Evolutionary conservation across 2,888 invertebrate species (phyloP).

Genomic region (Mantis religiosa): DNA sequence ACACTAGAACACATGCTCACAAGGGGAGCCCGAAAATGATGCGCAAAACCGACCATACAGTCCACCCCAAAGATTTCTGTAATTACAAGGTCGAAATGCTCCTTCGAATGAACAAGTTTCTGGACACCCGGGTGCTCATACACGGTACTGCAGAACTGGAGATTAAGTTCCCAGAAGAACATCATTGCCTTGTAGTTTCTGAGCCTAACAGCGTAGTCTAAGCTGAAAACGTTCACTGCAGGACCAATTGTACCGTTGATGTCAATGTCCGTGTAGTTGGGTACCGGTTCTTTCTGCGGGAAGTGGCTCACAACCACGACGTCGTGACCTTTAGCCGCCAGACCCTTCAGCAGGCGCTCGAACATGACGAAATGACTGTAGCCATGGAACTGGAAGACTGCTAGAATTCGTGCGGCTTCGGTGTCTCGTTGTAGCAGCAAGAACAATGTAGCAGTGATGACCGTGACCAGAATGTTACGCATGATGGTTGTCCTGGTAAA

Average conservation of each 20-base stretch:
- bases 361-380: slow-evolving; percentile 50
- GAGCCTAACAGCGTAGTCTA: background rate
- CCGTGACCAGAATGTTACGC: background rate
- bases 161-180: slow-evolving; percentile 15
- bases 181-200: background rate
- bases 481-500: background rate
- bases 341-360: slow-evolving; percentile 47
- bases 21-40: slow-evolving; percentile 31
- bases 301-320: slow-evolving; percentile 50
- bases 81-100: slow-evolving; percentile 33
- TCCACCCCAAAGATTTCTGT: slow-evolving; percentile 35
- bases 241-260: slow-evolving; percentile 10
- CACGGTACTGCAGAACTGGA: slow-evolving; percentile 6
- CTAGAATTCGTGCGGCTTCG: slow-evolving; percentile 43
- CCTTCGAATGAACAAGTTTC: slow-evolving; percentile 3
- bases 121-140: slow-evolving; percentile 13
- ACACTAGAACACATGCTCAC: slow-evolving; percentile 33
- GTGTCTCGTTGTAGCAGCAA: background rate
- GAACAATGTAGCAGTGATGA: background rate
- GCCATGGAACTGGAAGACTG: slow-evolving; percentile 48
- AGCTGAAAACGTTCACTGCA: slow-evolving; percentile 15
- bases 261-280: slow-evolving; percentile 40
- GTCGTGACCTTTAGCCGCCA: slow-evolving; percentile 52
- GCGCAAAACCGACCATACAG: slow-evolving; percentile 32
- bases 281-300: slow-evolving; percentile 41